Evolutionary conservation across 1,140 invertebrate genomes (phyloP), one percentile per base, ranked within the genome.

Genomic region (Wiebesia pumilae): DNA sequence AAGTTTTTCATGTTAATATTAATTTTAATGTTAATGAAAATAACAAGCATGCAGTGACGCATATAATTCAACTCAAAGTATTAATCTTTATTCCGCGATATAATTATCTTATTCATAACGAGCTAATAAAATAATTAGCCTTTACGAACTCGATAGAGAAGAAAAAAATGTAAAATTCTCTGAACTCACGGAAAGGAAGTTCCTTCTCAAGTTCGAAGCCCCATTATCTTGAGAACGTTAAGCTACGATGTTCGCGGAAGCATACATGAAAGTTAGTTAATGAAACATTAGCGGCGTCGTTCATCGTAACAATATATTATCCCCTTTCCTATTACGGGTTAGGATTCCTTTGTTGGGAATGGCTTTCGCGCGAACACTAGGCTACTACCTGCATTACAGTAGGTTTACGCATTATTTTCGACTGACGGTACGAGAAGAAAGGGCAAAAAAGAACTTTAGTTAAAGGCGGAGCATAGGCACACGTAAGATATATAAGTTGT

Each of bases 251-350:
- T 47, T 79, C 75, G 77, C 33, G 35, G 24, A 58, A 16, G 67
- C 79, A 81, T 85, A 85, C 73, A 85, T 73, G 78, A 85, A 86
- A 73, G 79, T 77, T 86, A 80, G 69, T 86, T 86, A 82, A 86
- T 82, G 85, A 82, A 86, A 86, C 79, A 67, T 86, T 86, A 86
- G 69, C 54, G 84, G 51, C 47, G 67, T 81, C 47, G 47, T 85
- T 67, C 65, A 73, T 81, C 51, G n/a, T 38, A 71, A 86, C 84
- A 35, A 86, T 86, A 81, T 62, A 86, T 86, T 86, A 65, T 75
- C 78, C 62, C 40, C 33, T 27, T 4, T 27, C 67, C 69, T 71
- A 85, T 33, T 43, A n/a, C 54, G 33, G 38, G 16, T 19, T 47
- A 35, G 27, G 38, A 65, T 58, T 83, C 54, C 73, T 77, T 84